phyloP scores from a whole-genome alignment of 1,140 invertebrate genomes.

The Procambarus clarkii region DNA sequence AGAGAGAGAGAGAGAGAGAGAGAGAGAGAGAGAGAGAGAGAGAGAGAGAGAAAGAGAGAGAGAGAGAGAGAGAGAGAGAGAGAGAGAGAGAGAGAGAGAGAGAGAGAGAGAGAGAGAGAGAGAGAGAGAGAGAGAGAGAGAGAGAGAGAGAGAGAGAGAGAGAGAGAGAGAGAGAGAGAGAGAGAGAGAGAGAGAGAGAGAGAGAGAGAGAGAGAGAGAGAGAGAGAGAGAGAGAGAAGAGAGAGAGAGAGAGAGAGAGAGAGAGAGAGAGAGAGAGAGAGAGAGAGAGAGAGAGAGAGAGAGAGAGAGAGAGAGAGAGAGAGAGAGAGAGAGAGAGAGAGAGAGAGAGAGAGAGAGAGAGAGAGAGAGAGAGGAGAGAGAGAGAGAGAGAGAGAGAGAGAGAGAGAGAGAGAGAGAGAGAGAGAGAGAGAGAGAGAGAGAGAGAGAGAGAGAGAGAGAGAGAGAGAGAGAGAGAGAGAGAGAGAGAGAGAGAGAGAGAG shows the following conservation, averaged over 20 bases:
- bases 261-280: slow-evolving; percentile 40
- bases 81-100: slow-evolving; percentile 15
- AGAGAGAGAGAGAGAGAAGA: slow-evolving; percentile 26
- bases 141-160: slow-evolving; percentile 32
- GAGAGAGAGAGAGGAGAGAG: no score
- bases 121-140: slow-evolving; percentile 29
- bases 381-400: no score
- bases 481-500: no score
- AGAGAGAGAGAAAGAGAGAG: slow-evolving; percentile 3
- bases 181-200: slow-evolving; percentile 5
- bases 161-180: slow-evolving; percentile 31
- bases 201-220: slow-evolving; percentile 19
- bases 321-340: slow-evolving; percentile 11
- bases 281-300: slow-evolving; percentile 49
- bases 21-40: not conserved
- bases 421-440: no score
- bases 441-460: no score
- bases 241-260: slow-evolving; percentile 28
- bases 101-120: slow-evolving; percentile 33
- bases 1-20: slow-evolving; percentile 11
- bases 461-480: no score
- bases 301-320: slow-evolving; percentile 45
- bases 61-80: slow-evolving; percentile 16
- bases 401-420: no score
- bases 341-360: slow-evolving; percentile 16